Conservation (phyloP, 2,888 invertebrate genomes). For the Noctuana brunneofusca region DNA sequence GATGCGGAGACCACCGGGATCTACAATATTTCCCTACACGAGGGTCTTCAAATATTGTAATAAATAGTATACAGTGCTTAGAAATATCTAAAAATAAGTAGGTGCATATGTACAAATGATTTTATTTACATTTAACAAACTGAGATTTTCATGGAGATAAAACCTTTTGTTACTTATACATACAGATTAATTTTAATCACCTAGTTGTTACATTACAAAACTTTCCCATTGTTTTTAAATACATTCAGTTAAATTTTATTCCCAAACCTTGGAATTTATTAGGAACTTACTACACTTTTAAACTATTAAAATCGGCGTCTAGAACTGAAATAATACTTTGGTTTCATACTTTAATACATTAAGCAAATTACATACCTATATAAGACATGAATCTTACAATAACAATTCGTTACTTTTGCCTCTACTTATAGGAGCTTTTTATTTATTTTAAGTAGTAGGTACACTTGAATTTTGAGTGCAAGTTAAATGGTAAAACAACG, state of each 20-base stretch:
- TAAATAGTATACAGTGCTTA: constrained; percentile 72
- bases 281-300: constrained; percentile 62
- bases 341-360: constrained; percentile 40
- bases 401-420: not conserved
- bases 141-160: constrained; percentile 13
- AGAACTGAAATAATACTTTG: constrained; percentile 61
- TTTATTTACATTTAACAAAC: constrained; percentile 15
- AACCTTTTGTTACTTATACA: not conserved
- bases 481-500: too few relatives aligned
- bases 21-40: too few relatives aligned
- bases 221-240: constrained; percentile 4
- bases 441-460: too few relatives aligned
- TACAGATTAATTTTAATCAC: not conserved
- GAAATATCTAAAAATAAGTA: constrained; percentile 65
- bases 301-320: constrained; percentile 50
- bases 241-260: constrained; percentile 8
- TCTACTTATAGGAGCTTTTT: not conserved
- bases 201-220: constrained; percentile 1
- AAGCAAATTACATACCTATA: not conserved
- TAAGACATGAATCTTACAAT: not conserved
- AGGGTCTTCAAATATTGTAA: too few relatives aligned
- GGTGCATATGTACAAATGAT: constrained; percentile 50
- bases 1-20: too few relatives aligned
- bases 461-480: too few relatives aligned
- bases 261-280: constrained; percentile 38